Evolutionary conservation across 2,113 vertebrate species (phyloP).

Genomic region (Numida meleagris): DNA sequence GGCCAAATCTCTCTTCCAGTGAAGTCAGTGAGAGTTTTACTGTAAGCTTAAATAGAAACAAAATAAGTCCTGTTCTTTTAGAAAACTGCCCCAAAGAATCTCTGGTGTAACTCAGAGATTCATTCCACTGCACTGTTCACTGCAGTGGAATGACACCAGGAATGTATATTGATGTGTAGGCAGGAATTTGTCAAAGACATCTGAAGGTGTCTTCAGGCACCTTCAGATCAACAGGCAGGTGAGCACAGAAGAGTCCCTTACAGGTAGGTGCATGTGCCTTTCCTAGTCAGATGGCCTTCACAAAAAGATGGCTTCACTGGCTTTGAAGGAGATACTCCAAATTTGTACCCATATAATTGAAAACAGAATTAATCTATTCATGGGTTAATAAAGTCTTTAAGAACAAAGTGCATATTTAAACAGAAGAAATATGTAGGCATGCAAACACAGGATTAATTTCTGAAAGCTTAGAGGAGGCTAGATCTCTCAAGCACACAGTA

Average conservation of each 20-base stretch:
- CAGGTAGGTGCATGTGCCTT: fast-evolving
- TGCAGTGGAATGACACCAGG: neutral
- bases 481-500: neutral
- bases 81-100: neutral
- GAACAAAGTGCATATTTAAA: slow-evolving; percentile 64
- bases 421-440: neutral
- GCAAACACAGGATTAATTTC: neutral
- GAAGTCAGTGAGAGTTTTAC: neutral
- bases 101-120: neutral
- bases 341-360: neutral
- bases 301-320: neutral
- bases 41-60: neutral
- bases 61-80: neutral
- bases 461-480: neutral
- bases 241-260: neutral
- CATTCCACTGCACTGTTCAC: no score
- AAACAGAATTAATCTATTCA: neutral
- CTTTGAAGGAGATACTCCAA: neutral
- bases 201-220: neutral
- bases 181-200: neutral
- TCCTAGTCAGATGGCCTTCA: neutral
- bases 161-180: neutral
- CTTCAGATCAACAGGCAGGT: neutral
- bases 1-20: neutral
- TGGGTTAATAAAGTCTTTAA: slow-evolving; percentile 38